phyloP scores from a whole-genome alignment of 2,797 vertebrate genomes.

The Gobionotothen gibberifrons region DNA sequence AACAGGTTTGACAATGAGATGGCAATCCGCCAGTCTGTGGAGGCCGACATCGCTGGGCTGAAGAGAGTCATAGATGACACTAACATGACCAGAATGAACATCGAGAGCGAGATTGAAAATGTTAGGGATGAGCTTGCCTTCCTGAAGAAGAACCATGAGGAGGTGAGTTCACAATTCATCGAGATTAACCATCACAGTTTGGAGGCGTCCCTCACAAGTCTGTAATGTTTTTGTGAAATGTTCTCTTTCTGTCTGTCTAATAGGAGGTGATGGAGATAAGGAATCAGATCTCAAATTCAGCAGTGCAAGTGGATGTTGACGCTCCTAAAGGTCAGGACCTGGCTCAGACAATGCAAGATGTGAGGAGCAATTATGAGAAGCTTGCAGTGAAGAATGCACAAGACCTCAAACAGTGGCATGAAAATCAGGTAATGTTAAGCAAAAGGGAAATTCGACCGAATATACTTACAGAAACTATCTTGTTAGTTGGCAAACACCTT shows the following conservation, averaged over 20 bases:
- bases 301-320: slow-evolving; percentile 92
- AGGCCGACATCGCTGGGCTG: slow-evolving; percentile 89
- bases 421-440: slow-evolving; percentile 82
- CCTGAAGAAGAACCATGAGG: slow-evolving; percentile 91
- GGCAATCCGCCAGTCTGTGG: slow-evolving; percentile 91
- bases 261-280: slow-evolving; percentile 90
- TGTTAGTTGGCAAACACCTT: neutral
- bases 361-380: slow-evolving; percentile 90
- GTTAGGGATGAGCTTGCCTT: slow-evolving; percentile 91
- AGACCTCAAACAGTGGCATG: slow-evolving; percentile 89
- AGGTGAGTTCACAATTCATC: slow-evolving; percentile 65
- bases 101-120: slow-evolving; percentile 91
- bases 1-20: slow-evolving; percentile 90
- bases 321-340: slow-evolving; percentile 92
- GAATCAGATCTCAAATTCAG: slow-evolving; percentile 87
- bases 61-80: slow-evolving; percentile 93
- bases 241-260: neutral
- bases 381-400: slow-evolving; percentile 89
- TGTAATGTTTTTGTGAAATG: neutral
- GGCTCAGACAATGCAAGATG: slow-evolving; percentile 88
- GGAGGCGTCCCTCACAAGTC: neutral
- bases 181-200: neutral
- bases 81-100: slow-evolving; percentile 89
- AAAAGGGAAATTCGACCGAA: neutral
- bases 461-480: neutral